Base-by-base conservation (phyloP, 2,888 invertebrate genomes). In the Trissonchulus sp. region DNA sequence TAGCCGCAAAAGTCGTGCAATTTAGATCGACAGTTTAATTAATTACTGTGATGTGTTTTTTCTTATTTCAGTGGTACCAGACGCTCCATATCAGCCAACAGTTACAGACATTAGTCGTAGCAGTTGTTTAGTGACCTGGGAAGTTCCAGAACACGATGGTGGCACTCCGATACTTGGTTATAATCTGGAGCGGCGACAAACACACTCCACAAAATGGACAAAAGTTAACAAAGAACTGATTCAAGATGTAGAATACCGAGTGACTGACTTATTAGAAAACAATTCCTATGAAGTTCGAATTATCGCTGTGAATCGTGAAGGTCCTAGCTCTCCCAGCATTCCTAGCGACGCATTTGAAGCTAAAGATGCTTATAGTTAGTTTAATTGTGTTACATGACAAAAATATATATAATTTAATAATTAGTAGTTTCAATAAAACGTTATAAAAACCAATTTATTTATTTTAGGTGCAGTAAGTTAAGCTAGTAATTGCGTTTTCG, bases 291-390 rank as follows among this genome's bases (percentile, higher is more conserved):
- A 91, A 81, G 94, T 96, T 88, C 89, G 94, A 84, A 91, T 96
- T 78, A 92, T 90, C 75, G 95, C 96, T 68, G 95, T 95, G 86
- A 97, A 97, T 85, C 89, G 90, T 75, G 89, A 92, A 79, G 97
- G 96, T 33, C 86, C 93, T 76, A 93, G 95, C 85, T 89, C 91
- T 81, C 91, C 95, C 74, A 89, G 93, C 73, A 89, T 89, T 79
- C 91, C 93, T 3, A 90, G 92, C 80, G 81, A 83, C 76, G 88
- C 90, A 73, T 90, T 95, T 74, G 89, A 81, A 63, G 82, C 85
- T 90, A 82, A 89, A 93, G 77, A 81, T 79, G 82, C 81, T 77
- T 84, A 79, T 78, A 78, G 82, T 77, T 30, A 71, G 74, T 36
- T 2, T 31, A 34, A n/a, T n/a, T n/a, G n/a, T n/a, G n/a, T n/a